Evolutionary conservation across 2,888 invertebrate species (phyloP), one percentile per base, ranked within the genome.

Genomic region (Empis livida): DNA sequence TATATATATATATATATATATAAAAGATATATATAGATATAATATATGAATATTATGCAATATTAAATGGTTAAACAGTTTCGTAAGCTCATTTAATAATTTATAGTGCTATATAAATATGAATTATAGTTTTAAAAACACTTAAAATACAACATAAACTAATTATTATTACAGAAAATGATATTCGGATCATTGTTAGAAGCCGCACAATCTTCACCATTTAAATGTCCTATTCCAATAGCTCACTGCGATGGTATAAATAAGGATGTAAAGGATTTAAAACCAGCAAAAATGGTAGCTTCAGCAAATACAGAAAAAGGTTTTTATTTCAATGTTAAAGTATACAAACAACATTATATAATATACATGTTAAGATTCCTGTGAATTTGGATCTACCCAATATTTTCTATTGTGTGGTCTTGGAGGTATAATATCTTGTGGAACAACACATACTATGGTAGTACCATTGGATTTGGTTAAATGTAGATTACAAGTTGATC

Each of bases 401-500:
- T 97, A 90, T 71, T 97, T 89, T 71, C 77, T 82, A 38, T 76
- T 93, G 40, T 97, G 97, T 71, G 95, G 94, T 43, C 73, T 97
- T 57, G 96, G 96, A 53, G 97, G 78, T 49, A 68, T 79, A 58
- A 73, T 79, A 27, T 78, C 78, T 13, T 79, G 78, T 57, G 78
- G 78, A 71, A 57, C 59, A 16, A 70, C 69, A 32, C 70, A 70
- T 51, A 70, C 69, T n/a, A 67, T 70, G 68, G 70, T 97, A 45
- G 94, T 94, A 14, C 97, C 97, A 4, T 77, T 97, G 55, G 97
- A 97, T 77, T 75, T 94, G 70, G 91, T 94, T 42, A 94, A 94
- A 72, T 94, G 94, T 70, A 83, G 94, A 55, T 81, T 94, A 55
- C 93, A 93, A 72, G 92, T 94, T 10, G 83, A 97, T 71, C 80